phyloP scores from a whole-genome alignment of 2,888 invertebrate species.

The Diarsia rubi region DNA sequence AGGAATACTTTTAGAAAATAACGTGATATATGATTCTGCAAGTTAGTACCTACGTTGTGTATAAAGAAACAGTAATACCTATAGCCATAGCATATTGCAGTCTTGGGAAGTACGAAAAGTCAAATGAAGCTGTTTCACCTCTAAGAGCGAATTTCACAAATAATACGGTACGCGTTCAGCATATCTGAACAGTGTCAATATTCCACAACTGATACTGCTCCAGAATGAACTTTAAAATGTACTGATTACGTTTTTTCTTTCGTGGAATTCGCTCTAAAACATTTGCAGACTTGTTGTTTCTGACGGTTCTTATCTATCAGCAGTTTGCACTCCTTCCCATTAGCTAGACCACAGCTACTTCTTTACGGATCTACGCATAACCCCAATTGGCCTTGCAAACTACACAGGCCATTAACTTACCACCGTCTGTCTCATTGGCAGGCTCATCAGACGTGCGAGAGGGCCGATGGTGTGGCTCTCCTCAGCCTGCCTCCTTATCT shows the following conservation, averaged over 20 bases:
- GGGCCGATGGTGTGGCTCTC: slow-evolving; percentile 91
- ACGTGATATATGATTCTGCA: too few relatives aligned
- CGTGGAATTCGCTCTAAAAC: background rate
- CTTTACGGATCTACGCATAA: background rate
- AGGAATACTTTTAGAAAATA: too few relatives aligned
- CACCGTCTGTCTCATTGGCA: slow-evolving; percentile 67
- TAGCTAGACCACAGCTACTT: background rate
- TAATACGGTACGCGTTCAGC: background rate
- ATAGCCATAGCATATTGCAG: too few relatives aligned
- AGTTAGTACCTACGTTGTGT: background rate
- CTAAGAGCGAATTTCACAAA: background rate
- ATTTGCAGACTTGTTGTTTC: background rate
- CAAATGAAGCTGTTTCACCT: background rate
- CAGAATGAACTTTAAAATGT: background rate
- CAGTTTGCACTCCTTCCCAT: background rate
- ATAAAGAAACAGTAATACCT: background rate
- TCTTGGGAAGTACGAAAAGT: background rate
- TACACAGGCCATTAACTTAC: slow-evolving; percentile 35
- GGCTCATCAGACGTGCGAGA: slow-evolving; percentile 89
- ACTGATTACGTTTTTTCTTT: background rate
- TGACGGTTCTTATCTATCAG: background rate
- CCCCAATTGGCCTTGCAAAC: background rate
- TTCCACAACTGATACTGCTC: background rate
- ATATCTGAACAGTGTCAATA: background rate
- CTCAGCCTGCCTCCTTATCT: slow-evolving; percentile 91